Base-by-base conservation (phyloP, 30 jellyfish, hydroid and myxozoan species). In the Turritopsis dohrnii region DNA sequence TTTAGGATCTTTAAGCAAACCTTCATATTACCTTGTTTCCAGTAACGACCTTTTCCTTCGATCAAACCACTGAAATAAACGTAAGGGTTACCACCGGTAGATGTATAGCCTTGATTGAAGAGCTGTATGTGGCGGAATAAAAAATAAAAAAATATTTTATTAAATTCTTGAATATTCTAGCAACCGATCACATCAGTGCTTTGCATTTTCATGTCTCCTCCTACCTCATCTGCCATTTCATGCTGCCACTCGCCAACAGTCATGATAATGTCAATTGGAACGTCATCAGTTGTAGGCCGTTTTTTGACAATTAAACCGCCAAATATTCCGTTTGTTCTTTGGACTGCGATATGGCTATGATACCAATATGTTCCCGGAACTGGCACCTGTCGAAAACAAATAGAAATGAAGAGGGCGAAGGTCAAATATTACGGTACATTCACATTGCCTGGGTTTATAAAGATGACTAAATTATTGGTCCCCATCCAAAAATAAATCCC, bases 171-270 rank as follows among this genome's bases (percentile, higher is more conserved):
- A n/a, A n/a, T n/a, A n/a, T n/a, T n/a, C n/a, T n/a, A n/a, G n/a
- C n/a, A n/a, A n/a, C n/a, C n/a, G n/a, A n/a, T n/a, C n/a, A n/a
- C n/a, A n/a, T n/a, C n/a, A n/a, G n/a, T n/a, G n/a, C n/a, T n/a
- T n/a, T n/a, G n/a, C n/a, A n/a, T n/a, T n/a, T n/a, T n/a, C n/a
- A n/a, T n/a, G n/a, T n/a, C n/a, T n/a, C n/a, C n/a, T n/a, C n/a
- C 7, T 26, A 91, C 98, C 95, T 87, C 96, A 20, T 75, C 69
- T 29, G 96, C 84, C 53, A 79, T 94, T 17, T 92, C 86, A 76
- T 92, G 98, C 71, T 92, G 98, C 98, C 98, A 92, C 27, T 92
- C 98, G 20, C 98, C 98, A 54, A 92, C 92, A 16, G 95, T 74
- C 98, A 92, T 92, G 84, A 92, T 79, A 86, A 83, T 77, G 54